Evolutionary conservation across 2,113 vertebrate genomes (phyloP).

Genomic region (Acinonyx jubatus): DNA sequence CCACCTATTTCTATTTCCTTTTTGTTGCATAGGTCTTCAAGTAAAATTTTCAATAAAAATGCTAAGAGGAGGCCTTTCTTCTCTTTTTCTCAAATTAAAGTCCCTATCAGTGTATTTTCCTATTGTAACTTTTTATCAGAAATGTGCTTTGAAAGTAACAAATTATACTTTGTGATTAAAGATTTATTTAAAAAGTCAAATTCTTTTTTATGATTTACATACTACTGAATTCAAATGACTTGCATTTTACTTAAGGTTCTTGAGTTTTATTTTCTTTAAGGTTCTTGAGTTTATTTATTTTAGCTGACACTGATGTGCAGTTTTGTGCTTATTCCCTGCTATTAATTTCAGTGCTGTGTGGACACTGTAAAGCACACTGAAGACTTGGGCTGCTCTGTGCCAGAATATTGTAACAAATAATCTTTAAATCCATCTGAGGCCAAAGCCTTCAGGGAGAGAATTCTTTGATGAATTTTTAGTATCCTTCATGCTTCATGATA

Average conservation of each 20-base stretch:
- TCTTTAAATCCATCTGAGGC: background rate
- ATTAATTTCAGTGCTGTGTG: background rate
- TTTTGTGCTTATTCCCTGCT: background rate
- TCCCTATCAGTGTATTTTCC: background rate
- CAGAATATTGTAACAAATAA: background rate
- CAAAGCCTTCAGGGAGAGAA: background rate
- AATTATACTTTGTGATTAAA: background rate
- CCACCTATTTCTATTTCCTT: background rate
- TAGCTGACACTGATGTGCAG: background rate
- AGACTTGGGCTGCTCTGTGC: background rate
- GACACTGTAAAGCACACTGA: background rate
- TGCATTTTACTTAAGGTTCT: background rate
- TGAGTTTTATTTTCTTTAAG: too few relatives aligned
- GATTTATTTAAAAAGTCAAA: background rate
- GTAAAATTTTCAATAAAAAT: background rate
- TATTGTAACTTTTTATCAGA: background rate
- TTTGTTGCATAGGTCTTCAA: background rate
- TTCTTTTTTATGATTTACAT: background rate
- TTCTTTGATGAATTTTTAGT: background rate
- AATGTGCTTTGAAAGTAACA: background rate
- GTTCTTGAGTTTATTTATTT: background rate
- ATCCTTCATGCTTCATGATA: background rate
- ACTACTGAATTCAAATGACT: background rate
- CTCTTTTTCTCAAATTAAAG: background rate
- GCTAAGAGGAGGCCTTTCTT: background rate